These are phyloP conservation scores for Cyaniris semiargus DNA, from an alignment of 2,888 invertebrate genomes.

Conservation along the genomic window DNA sequence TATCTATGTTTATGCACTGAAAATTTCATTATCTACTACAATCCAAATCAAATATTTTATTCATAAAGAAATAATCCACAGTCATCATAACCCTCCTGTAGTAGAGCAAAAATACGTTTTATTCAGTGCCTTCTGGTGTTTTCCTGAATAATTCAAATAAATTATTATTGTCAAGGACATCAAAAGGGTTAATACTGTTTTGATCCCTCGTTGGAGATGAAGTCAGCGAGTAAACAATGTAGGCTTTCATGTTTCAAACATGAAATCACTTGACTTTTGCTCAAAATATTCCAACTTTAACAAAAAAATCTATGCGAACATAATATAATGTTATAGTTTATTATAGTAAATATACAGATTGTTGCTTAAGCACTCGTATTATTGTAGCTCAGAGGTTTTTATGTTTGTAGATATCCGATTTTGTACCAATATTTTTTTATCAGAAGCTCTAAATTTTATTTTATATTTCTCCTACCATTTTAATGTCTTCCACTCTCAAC, in stretches of 20 bases:
- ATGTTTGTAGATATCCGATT: no score
- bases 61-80: background rate
- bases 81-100: background rate
- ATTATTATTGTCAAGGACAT: constrained; percentile 12
- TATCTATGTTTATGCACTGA: no score
- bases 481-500: background rate
- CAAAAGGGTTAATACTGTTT: constrained; percentile 13
- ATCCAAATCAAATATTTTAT: background rate
- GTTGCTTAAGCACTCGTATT: no score
- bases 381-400: no score
- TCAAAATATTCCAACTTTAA: background rate
- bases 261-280: background rate
- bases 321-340: background rate
- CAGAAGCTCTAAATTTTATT: no score
- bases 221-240: constrained; percentile 11
- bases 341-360: no score
- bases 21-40: background rate
- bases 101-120: background rate
- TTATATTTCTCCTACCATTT: background rate
- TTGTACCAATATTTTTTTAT: no score
- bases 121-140: background rate
- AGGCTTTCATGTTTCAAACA: background rate
- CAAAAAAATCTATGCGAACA: background rate
- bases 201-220: constrained; percentile 19
- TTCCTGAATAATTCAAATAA: constrained; percentile 5